Evolutionary conservation across 2,888 invertebrate species (phyloP).

Genomic region (Pammene fasciana): DNA sequence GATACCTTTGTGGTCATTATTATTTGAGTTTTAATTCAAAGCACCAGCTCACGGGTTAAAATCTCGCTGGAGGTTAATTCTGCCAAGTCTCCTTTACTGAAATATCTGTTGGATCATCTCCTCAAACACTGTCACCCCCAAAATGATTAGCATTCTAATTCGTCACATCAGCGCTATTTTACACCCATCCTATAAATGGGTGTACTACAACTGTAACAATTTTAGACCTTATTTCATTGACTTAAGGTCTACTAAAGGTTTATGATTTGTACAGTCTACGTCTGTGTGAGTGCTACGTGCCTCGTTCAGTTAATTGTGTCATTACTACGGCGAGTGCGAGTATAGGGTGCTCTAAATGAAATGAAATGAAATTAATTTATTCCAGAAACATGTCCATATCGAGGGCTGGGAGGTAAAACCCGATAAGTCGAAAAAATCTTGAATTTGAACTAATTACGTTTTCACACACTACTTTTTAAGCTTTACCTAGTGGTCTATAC

Average conservation of each 20-base stretch:
- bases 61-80: no score
- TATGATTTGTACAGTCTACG: not conserved
- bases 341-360: constrained; percentile 52
- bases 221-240: not conserved
- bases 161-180: constrained; percentile 45
- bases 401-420: no score
- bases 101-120: not conserved
- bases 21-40: no score
- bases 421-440: no score
- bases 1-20: no score
- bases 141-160: constrained; percentile 29
- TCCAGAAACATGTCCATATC: no score
- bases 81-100: not conserved
- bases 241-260: constrained; percentile 26
- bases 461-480: no score
- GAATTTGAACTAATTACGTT: no score
- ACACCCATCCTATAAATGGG: not conserved
- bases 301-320: constrained; percentile 62
- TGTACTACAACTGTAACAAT: not conserved
- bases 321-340: constrained; percentile 54
- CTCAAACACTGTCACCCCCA: not conserved
- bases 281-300: constrained; percentile 46
- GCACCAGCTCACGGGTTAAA: no score
- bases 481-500: no score
- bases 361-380: no score